Evolutionary conservation across 2,888 invertebrate genomes (phyloP), one percentile per base, ranked within the genome.

Genomic region (Calameuta filiformis): DNA sequence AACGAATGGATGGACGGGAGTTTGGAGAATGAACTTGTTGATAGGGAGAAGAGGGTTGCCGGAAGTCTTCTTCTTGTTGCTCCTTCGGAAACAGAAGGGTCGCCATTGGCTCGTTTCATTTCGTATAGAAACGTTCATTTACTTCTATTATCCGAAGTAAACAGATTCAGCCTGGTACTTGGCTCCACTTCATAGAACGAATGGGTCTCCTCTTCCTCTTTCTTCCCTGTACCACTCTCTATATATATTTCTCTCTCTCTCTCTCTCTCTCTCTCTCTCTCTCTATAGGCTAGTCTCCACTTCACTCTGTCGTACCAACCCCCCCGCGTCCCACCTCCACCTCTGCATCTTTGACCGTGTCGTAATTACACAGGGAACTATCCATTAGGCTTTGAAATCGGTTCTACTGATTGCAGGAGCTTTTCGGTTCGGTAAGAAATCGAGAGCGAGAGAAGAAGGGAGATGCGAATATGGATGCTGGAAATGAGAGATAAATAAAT

Each of bases 61-160:
- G 69, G 69, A 33, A 69, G 31, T 69, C 33, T 33, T 30, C 33
- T 33, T 69, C 33, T 30, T 30, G 15, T 69, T 33, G n/a, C 69
- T 69, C 69, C 4, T 30, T 12, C 69, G 69, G 33, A 12, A 12
- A 69, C 30, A 30, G 69, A 69, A 15, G 11, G 69, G 12, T 30
- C 79, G 79, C 87, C 89, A 90, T 89, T 88, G 88, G 87, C 79
- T 82, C 85, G 85, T 83, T 89, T 89, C 87, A 84, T 79, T 86
- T 84, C 78, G 77, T 78, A 82, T 81, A 85, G 83, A 86, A 81
- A 79, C 85, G 87, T 76, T 90, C 90, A 89, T 90, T 90, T 89
- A 86, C 87, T 85, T 85, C 89, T 86, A 89, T 90, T 90, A 90
- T 90, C 85, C 85, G 78, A 79, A 80, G 79, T 89, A 90, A 90